phyloP scores from a whole-genome alignment of 2,888 invertebrate species.

The Ptycholaimellus sp. region DNA sequence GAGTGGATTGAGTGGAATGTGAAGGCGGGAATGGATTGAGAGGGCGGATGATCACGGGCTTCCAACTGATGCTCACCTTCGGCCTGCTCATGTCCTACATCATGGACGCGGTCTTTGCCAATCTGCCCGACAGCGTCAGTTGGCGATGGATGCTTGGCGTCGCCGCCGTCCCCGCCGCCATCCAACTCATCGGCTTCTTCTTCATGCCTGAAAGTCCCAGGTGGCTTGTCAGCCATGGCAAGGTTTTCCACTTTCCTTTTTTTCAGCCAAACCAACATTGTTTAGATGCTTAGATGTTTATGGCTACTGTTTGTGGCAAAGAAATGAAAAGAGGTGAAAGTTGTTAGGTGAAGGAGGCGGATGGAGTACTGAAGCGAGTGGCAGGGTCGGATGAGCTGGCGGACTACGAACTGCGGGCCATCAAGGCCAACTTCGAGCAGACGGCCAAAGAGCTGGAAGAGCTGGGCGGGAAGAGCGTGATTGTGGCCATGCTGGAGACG shows the following conservation, averaged over 20 bases:
- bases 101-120: slow-evolving; percentile 29
- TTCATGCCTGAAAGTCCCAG: slow-evolving; percentile 34
- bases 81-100: slow-evolving; percentile 32
- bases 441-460: neutral
- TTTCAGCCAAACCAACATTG: too few species aligned
- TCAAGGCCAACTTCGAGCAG: too few species aligned
- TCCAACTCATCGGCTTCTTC: slow-evolving; percentile 32
- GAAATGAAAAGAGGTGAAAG: too few species aligned
- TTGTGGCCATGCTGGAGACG: neutral
- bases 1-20: too few species aligned
- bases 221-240: slow-evolving; percentile 3
- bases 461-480: neutral
- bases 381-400: too few species aligned
- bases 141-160: slow-evolving; percentile 36
- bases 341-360: too few species aligned
- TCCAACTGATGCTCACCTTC: slow-evolving; percentile 32
- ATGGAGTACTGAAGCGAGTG: too few species aligned
- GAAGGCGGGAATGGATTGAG: too few species aligned
- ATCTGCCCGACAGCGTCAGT: slow-evolving; percentile 20
- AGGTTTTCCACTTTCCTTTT: too few species aligned
- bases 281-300: too few species aligned
- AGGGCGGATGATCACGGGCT: slow-evolving; percentile 31
- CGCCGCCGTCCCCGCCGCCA: slow-evolving; percentile 29
- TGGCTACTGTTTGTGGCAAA: too few species aligned
- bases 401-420: too few species aligned